Percentiles rank a stretch among this genome's conserved stretches.
These are phyloP conservation scores for Eriocheir sinensis DNA, from an alignment of 1,140 invertebrate genomes.

Conservation along the genomic window DNA sequence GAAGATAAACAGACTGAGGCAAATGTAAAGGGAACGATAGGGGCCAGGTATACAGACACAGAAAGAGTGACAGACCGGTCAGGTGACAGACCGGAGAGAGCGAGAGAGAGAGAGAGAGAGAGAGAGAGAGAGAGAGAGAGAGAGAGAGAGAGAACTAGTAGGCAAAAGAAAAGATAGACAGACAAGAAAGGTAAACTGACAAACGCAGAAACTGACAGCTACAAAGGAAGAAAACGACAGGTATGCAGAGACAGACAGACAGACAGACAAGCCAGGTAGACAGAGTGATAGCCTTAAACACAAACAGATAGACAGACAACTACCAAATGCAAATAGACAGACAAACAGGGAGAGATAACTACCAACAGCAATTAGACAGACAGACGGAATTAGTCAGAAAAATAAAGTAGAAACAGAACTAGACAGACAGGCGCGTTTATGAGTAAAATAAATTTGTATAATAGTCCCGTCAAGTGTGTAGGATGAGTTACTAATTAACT, in stretches of 20 bases:
- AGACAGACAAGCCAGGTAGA: background rate
- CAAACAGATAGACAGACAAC: background rate
- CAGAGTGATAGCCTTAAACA: background rate
- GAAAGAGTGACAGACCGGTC: too few species aligned
- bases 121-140: constrained; percentile 49
- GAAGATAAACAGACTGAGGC: too few species aligned
- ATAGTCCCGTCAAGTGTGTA: too few species aligned
- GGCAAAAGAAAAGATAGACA: background rate
- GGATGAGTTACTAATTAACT: too few species aligned
- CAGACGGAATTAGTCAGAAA: background rate
- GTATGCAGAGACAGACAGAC: too few species aligned
- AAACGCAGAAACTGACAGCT: too few species aligned
- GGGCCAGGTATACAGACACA: too few species aligned
- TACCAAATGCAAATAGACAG: background rate
- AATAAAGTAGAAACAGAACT: background rate
- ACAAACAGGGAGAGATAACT: background rate
- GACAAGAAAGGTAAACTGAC: too few species aligned
- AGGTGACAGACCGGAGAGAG: constrained; percentile 18
- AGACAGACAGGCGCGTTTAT: too few species aligned
- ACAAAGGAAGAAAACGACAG: too few species aligned
- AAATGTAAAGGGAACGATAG: too few species aligned
- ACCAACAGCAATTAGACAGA: background rate
- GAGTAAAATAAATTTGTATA: too few species aligned
- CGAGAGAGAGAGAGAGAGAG: constrained; percentile 39
- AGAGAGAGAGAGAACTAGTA: constrained; percentile 20